Evolutionary conservation across 2,113 vertebrate species (phyloP), one percentile per base, ranked within the genome.

Genomic region (Hypomesus transpacificus): DNA sequence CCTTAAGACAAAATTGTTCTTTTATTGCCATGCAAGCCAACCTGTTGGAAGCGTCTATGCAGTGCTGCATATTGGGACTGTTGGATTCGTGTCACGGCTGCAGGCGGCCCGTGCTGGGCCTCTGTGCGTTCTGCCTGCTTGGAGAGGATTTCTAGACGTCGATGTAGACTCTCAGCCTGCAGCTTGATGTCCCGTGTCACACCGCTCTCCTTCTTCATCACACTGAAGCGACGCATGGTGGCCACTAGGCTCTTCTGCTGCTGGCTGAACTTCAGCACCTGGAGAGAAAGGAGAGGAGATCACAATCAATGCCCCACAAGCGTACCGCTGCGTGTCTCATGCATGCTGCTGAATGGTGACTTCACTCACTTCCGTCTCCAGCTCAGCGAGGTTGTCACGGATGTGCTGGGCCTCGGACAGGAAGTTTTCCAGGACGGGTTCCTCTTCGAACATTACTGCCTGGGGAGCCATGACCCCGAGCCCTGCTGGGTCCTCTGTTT

Each of bases 121-220:
- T 95, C 94, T 28, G 89, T 91, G 70, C 72, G 93, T 81, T 93
- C 94, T 34, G 82, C 90, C 28, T 92, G 80, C 82, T 90, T 94
- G 3, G 82, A 88, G 78, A 98, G 91, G 0, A 88, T 84, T 6
- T 95, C 92, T 78, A 99, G 80, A 54, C 89, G 77, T 14, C 87
- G 93, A 20, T 91, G 86, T 16, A 98, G 76, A 39, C 91, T 91
- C 70, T 98, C 95, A 1, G 96, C 95, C 80, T 92, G 92, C 8
- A 89, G 73, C 88, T 96, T 97, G 84, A 98, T 95, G 69, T 94
- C 93, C 72, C 90, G 91, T 0, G 93, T 92, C 67, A 92, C 76
- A 74, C 91, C 95, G 63, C 93, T 94, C 69, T 99, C 96, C 83
- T 93, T 96, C 76, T 98, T 98, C 78, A 98, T 94, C 75, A 96